Conservation (phyloP, 2,113 vertebrate genomes). For the Hemiprocne comata region DNA sequence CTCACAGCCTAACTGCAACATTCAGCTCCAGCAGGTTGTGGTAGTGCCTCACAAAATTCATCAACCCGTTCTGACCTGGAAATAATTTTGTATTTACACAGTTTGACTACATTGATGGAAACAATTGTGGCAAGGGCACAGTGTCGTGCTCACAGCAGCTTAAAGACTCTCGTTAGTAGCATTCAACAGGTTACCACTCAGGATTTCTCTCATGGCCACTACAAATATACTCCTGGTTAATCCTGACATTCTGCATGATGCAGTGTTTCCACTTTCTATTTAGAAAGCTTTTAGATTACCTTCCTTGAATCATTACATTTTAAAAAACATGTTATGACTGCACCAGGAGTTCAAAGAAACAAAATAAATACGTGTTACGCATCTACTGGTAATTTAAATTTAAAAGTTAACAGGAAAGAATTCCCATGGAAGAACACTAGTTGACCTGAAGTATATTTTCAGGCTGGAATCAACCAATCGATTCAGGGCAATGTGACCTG, state of each 20-base stretch:
- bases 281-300: background rate
- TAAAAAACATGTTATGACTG: background rate
- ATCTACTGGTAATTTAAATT: background rate
- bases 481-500: background rate
- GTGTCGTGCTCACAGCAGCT: background rate
- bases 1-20: background rate
- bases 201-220: background rate
- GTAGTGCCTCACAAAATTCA: background rate
- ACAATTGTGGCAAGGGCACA: background rate
- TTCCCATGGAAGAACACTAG: background rate
- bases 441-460: background rate
- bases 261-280: background rate
- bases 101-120: background rate
- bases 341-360: background rate
- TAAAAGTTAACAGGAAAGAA: background rate
- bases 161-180: background rate
- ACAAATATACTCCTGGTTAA: background rate
- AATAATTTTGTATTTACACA: background rate
- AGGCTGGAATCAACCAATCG: background rate
- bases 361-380: background rate
- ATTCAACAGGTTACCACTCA: constrained; percentile 20
- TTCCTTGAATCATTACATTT: background rate
- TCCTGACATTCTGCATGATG: background rate
- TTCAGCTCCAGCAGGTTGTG: background rate
- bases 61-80: constrained; percentile 10